These are phyloP conservation scores for Acanthopagrus latus DNA, from an alignment of 2,797 vertebrate genomes.

Conservation along the genomic window DNA sequence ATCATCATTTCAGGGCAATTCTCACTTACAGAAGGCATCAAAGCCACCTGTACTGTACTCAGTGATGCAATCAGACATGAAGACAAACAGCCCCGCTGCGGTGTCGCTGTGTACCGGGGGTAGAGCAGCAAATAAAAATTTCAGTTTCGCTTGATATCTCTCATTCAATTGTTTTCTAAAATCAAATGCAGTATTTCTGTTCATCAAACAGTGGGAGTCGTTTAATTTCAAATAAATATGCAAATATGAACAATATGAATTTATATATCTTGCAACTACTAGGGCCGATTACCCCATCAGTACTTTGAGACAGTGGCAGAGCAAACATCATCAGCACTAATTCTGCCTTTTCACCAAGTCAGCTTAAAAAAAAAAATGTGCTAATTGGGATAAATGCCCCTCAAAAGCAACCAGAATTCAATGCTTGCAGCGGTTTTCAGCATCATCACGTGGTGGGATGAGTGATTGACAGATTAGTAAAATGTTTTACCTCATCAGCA, in stretches of 20 bases:
- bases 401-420: too few species aligned
- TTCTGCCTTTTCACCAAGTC: not conserved
- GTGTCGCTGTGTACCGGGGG: not conserved
- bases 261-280: not conserved
- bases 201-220: not conserved
- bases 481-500: not conserved
- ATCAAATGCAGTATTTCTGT: not conserved
- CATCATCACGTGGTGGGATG: not conserved
- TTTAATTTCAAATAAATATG: not conserved
- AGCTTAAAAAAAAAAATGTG: not conserved
- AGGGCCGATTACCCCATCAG: not conserved
- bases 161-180: not conserved
- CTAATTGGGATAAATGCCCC: too few species aligned
- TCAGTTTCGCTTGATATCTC: not conserved
- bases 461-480: not conserved
- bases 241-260: not conserved
- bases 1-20: constrained; percentile 46
- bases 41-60: constrained; percentile 7
- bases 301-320: not conserved
- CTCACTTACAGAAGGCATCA: constrained; percentile 33
- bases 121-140: not conserved
- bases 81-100: constrained; percentile 7
- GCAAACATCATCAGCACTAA: not conserved
- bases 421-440: not conserved
- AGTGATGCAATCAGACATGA: constrained; percentile 24